phyloP scores from a whole-genome alignment of 2,113 vertebrate genomes.

The Pogonocichla stellata region DNA sequence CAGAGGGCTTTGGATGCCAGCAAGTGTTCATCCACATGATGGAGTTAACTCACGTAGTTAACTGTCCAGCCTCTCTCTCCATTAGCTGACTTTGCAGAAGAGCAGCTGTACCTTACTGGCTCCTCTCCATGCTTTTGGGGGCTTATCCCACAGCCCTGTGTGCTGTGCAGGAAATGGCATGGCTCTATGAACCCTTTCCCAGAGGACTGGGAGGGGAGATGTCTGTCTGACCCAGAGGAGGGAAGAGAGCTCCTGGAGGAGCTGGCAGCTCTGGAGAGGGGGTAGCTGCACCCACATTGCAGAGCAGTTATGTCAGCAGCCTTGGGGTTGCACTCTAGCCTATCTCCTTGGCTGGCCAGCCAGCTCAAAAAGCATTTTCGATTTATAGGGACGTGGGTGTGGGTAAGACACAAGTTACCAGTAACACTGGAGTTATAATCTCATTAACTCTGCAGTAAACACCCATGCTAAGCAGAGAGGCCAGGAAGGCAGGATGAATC shows the following conservation, averaged over 20 bases:
- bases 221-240: not conserved
- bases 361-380: not conserved
- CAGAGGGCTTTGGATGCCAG: not conserved
- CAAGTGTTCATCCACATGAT: not conserved
- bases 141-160: not conserved
- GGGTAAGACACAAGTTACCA: slow-evolving; percentile 20
- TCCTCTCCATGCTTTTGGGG: not conserved
- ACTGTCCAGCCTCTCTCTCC: not conserved
- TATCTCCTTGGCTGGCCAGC: not conserved
- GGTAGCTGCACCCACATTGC: not conserved
- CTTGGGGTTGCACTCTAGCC: not conserved
- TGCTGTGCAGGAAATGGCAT: not conserved
- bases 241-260: not conserved
- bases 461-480: not conserved
- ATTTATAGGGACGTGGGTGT: slow-evolving; percentile 26
- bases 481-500: not conserved
- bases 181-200: not conserved
- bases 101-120: not conserved
- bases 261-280: not conserved
- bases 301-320: slow-evolving; percentile 10
- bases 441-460: slow-evolving; percentile 28
- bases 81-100: not conserved
- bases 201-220: not conserved
- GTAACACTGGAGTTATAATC: slow-evolving; percentile 20
- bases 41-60: not conserved